These are phyloP conservation scores for Sebastes trivittatus DNA, from an alignment of 2,797 vertebrate species.

Conservation along the genomic window DNA sequence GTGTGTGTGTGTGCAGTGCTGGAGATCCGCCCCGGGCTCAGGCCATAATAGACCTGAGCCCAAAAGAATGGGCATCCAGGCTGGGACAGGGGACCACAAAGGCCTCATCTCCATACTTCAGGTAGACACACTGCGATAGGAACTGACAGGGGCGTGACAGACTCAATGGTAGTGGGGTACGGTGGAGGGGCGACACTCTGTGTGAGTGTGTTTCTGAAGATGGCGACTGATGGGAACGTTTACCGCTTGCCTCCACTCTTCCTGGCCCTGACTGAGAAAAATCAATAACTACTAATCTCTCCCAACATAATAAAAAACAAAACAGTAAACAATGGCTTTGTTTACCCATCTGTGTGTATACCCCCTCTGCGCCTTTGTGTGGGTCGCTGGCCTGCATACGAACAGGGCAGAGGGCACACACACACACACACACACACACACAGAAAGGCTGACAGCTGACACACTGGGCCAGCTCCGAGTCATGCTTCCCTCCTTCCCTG, in stretches of 20 bases:
- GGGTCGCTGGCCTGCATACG: conserved; percentile 63
- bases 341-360: conserved; percentile 82
- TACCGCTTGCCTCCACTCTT: conserved; percentile 82
- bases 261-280: conserved; percentile 87
- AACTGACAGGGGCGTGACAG: conserved; percentile 98
- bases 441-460: conserved; percentile 69
- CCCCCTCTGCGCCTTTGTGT: conserved; percentile 67
- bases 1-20: conserved; percentile 46
- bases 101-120: conserved; percentile 97
- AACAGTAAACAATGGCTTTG: conserved; percentile 95
- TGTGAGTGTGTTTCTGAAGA: conserved; percentile 50
- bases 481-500: conserved; percentile 50
- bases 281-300: conserved; percentile 97
- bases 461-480: conserved; percentile 60
- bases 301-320: conserved; percentile 88
- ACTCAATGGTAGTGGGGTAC: conserved; percentile 86
- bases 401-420: conserved; percentile 71
- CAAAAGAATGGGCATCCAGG: conserved; percentile 88
- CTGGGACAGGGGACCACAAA: conserved; percentile 87
- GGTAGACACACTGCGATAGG: conserved; percentile 96
- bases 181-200: conserved; percentile 50
- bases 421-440: conserved; percentile 8
- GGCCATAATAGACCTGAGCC: conserved; percentile 88
- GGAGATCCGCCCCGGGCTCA: conserved; percentile 84
- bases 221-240: conserved; percentile 84